Evolutionary conservation across 1,140 invertebrate species (phyloP).

Genomic region (Armadillidium nasatum): DNA sequence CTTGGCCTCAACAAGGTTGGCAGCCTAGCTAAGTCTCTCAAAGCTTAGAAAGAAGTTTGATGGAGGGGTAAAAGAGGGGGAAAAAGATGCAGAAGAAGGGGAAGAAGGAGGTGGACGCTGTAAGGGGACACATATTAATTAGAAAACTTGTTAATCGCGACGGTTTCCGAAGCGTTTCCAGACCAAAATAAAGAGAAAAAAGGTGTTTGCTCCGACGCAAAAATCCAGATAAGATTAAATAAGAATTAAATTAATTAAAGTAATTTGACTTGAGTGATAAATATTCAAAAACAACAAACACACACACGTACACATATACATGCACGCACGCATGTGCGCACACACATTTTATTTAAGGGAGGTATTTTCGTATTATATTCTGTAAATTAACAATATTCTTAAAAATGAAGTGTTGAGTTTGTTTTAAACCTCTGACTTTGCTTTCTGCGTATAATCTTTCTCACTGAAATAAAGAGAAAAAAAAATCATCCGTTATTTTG

Average conservation of each 20-base stretch:
- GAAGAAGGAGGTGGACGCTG: background rate
- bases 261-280: no score
- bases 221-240: constrained; percentile 1
- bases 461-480: no score
- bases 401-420: no score
- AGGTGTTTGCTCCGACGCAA: background rate
- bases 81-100: background rate
- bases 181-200: background rate
- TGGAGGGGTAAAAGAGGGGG: background rate
- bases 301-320: no score
- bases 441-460: no score
- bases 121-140: background rate
- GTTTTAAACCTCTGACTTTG: no score
- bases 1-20: constrained; percentile 1
- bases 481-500: no score
- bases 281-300: no score
- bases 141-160: constrained; percentile 1
- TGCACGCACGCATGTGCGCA: no score
- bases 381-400: no score
- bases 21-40: background rate
- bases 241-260: background rate
- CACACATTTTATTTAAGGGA: no score
- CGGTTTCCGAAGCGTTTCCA: background rate
- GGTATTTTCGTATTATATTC: no score
- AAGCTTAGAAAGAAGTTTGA: background rate